These are phyloP conservation scores for Nysson spinosus DNA, from an alignment of 2,888 invertebrate species.

Conservation along the genomic window DNA sequence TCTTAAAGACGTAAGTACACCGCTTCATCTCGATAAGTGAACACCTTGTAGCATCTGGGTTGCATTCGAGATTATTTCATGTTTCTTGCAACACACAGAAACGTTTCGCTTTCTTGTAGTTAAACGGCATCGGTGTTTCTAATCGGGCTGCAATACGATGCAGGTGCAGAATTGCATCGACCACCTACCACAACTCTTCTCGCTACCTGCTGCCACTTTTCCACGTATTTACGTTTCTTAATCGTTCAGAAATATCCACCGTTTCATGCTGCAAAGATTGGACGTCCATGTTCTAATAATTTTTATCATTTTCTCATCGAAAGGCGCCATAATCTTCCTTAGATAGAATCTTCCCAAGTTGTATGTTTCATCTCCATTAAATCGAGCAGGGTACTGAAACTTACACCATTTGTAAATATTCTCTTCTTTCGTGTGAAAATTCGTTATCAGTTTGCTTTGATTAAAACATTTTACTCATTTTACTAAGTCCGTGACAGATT, in stretches of 20 bases:
- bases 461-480: too few relatives aligned
- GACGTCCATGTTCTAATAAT: conserved; percentile 5
- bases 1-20: too few relatives aligned
- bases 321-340: too few relatives aligned
- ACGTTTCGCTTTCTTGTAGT: conserved; percentile 28
- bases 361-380: too few relatives aligned
- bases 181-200: background rate
- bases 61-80: conserved; percentile 20
- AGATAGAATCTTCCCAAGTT: too few relatives aligned
- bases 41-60: conserved; percentile 2
- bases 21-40: conserved; percentile 10
- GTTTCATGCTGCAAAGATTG: conserved; percentile 18
- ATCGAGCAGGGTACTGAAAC: too few relatives aligned
- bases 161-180: conserved; percentile 34
- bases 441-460: too few relatives aligned
- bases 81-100: conserved; percentile 31
- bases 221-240: conserved; percentile 32
- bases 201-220: conserved; percentile 21
- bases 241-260: conserved; percentile 28
- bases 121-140: conserved; percentile 33
- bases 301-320: conserved; percentile 6
- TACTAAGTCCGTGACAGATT: too few relatives aligned
- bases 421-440: too few relatives aligned
- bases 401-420: too few relatives aligned
- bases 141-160: conserved; percentile 40